Conservation (phyloP, 2,888 invertebrate genomes). For the Tyria jacobaeae region DNA sequence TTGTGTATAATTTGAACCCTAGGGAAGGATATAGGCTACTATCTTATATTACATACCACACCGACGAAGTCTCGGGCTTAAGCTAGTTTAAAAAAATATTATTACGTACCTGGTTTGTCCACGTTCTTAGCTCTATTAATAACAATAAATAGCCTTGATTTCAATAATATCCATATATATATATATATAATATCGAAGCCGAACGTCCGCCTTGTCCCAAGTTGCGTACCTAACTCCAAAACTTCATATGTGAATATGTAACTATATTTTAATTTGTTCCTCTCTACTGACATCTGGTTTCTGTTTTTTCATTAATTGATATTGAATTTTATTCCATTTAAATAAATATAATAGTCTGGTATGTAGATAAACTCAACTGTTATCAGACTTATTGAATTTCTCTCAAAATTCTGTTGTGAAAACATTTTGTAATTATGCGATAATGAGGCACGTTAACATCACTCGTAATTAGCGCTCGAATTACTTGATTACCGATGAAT, state of each 20-base stretch:
- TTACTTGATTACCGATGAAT: not conserved
- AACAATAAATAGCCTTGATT: not conserved
- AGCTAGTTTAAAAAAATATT: no score
- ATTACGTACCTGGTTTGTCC: not conserved
- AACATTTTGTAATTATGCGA: not conserved
- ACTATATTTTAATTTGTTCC: not conserved
- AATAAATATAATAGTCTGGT: not conserved
- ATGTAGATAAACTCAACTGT: not conserved
- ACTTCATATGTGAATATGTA: not conserved
- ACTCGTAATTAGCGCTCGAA: not conserved
- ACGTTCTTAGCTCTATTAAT: not conserved
- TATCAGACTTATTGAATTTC: slow-evolving; percentile 1
- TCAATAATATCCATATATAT: no score
- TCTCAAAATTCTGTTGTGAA: not conserved
- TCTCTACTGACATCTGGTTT: not conserved
- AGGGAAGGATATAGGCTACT: no score
- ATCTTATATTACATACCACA: no score
- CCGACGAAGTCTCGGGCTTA: no score
- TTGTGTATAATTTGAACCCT: no score
- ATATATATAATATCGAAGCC: not conserved
- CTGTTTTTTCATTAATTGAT: not conserved
- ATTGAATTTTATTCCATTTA: not conserved
- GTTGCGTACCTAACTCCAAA: not conserved
- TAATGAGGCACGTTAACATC: not conserved
- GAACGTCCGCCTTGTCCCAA: not conserved